phyloP scores from a whole-genome alignment of 1,140 invertebrate species.

The Tetragnatha versicolor region DNA sequence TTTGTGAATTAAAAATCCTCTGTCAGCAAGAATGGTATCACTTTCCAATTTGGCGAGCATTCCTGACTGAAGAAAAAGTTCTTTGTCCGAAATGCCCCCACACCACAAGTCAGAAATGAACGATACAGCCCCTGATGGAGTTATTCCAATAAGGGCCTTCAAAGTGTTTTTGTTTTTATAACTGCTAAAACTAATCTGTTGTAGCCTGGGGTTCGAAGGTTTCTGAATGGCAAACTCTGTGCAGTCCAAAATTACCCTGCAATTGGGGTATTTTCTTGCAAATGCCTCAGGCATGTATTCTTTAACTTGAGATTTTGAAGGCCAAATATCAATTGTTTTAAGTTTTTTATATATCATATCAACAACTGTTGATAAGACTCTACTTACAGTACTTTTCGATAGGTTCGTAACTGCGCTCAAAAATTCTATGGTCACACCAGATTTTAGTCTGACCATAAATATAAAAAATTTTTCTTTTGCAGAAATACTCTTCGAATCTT shows the following conservation, averaged over 20 bases:
- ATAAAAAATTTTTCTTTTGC: not conserved
- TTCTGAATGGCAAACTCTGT: not conserved
- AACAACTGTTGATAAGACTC: not conserved
- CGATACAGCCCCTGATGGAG: not conserved
- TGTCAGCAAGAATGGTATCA: not conserved
- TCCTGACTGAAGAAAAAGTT: not conserved
- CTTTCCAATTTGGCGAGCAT: not conserved
- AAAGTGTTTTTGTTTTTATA: not conserved
- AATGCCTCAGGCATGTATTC: slow-evolving; percentile 5
- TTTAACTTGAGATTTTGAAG: not conserved
- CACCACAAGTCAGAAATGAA: not conserved
- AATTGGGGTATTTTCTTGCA: not conserved
- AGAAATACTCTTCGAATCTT: not conserved
- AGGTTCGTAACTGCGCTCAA: not conserved
- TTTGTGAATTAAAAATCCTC: not conserved
- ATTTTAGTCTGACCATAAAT: not conserved
- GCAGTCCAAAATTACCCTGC: not conserved
- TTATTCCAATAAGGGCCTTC: not conserved
- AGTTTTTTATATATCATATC: not conserved
- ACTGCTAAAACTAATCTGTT: not conserved
- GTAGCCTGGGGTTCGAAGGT: not conserved
- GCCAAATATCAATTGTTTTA: not conserved
- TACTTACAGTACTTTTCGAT: not conserved
- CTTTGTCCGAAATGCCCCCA: not conserved
- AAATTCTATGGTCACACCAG: not conserved